These are phyloP conservation scores for Pachypsylla venusta DNA, from an alignment of 1,140 invertebrate species.

Conservation along the genomic window DNA sequence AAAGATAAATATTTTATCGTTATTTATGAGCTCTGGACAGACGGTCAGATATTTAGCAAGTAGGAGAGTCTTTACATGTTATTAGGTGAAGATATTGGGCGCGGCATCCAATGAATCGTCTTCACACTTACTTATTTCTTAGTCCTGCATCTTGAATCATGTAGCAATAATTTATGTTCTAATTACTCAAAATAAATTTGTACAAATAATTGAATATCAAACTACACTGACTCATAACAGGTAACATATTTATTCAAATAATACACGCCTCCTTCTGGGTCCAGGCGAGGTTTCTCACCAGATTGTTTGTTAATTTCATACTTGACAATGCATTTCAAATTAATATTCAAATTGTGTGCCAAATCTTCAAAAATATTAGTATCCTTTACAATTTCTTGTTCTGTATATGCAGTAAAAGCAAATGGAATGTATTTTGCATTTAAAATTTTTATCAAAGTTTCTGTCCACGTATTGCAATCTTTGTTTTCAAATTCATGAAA, in stretches of 20 bases:
- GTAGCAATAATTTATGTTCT: too few species aligned
- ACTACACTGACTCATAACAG: too few species aligned
- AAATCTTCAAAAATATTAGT: neutral
- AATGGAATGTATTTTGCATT: neutral
- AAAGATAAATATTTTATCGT: too few species aligned
- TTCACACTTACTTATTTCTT: too few species aligned
- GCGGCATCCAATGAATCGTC: too few species aligned
- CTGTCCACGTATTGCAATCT: neutral
- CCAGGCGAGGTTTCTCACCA: neutral
- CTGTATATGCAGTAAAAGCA: neutral
- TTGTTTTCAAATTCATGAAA: constrained; percentile 7
- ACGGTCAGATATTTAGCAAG: too few species aligned
- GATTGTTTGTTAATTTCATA: constrained; percentile 1
- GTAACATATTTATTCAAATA: constrained; percentile 1
- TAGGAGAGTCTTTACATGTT: too few species aligned
- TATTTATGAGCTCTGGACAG: too few species aligned
- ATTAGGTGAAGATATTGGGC: too few species aligned
- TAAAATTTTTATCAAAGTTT: neutral
- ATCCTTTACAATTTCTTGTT: neutral
- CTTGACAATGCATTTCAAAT: neutral
- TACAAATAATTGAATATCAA: too few species aligned
- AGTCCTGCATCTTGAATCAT: too few species aligned
- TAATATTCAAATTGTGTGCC: neutral
- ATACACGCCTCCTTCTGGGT: neutral
- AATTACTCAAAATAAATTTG: too few species aligned